Conservation (phyloP, 2,888 invertebrate species). For the Apamea anceps region DNA sequence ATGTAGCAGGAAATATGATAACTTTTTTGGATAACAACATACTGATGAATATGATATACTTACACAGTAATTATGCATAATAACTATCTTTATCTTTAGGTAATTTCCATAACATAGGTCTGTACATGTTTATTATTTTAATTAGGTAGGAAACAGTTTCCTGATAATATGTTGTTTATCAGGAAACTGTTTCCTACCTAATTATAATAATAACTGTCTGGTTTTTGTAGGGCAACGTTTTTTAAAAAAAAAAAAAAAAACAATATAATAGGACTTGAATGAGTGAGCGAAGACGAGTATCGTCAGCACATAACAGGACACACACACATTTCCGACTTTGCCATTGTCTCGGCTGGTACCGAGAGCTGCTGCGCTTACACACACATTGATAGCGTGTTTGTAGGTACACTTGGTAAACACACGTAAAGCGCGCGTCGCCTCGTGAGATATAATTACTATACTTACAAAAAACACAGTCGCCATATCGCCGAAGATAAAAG, state of each 20-base stretch:
- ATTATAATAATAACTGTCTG: too few relatives aligned
- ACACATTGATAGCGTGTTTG: neutral
- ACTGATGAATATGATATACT: too few relatives aligned
- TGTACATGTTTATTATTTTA: neutral
- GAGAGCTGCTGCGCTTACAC: neutral
- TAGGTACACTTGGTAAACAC: too few relatives aligned
- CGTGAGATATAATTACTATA: too few relatives aligned
- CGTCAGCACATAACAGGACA: too few relatives aligned
- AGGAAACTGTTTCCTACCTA: too few relatives aligned
- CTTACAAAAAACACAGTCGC: too few relatives aligned
- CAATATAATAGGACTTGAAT: too few relatives aligned
- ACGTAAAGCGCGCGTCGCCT: too few relatives aligned
- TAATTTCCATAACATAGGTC: neutral
- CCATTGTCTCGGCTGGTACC: neutral
- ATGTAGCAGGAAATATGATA: constrained; percentile 10
- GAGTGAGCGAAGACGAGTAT: too few relatives aligned
- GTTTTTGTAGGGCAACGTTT: too few relatives aligned
- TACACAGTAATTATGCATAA: neutral
- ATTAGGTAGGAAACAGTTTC: neutral
- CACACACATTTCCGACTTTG: neutral
- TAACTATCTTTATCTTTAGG: neutral
- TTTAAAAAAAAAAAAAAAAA: too few relatives aligned
- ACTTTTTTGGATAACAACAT: neutral
- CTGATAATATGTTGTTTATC: neutral
- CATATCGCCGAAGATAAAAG: neutral